Evolutionary conservation across 2,797 vertebrate genomes (phyloP), one percentile per base, ranked within the genome.

Genomic region (Poecile montanus): DNA sequence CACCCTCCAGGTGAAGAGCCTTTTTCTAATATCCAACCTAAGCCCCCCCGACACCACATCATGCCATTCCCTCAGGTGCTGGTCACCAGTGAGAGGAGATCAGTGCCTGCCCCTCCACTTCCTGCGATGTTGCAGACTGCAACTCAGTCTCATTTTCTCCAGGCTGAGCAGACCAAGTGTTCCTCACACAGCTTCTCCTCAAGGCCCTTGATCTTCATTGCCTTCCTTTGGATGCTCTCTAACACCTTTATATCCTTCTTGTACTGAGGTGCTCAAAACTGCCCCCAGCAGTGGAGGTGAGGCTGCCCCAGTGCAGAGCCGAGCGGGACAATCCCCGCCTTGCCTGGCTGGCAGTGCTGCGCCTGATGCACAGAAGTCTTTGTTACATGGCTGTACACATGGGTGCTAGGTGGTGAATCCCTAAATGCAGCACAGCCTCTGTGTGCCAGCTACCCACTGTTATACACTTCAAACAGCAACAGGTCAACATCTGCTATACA

Each of bases 161-260:
- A 60, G 13, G 22, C 32, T 68, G 62, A 68, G n/a, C 27, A 45
- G 8, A 67, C 38, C 32, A 53, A 75, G 18, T 60, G 22, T 12
- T 60, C 54, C 38, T 76, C 38, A 16, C 13, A 60, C 0, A 0
- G 19, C 23, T 67, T 38, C n/a, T 16, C 12, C n/a, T 60, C 38
- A 32, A 36, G 27, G n/a, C 38, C 23, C 8, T 45, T 60, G 18
- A 38, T 67, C 36, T 66, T 50, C 2, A 2, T 20, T 36, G 21
- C 8, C 15, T 10, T 45, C 45, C 36, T 75, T 45, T 67, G n/a
- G 54, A 23, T 32, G 27, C 22, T 45, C 12, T 67, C 62, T 60
- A 45, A 10, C 18, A 67, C 27, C 16, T 36, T 32, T 45, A 51
- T 32, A 32, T 19, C 57, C 22, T 71, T 58, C 26, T 21, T 44